Conservation (phyloP, 2,113 vertebrate species). For the Rostratula benghalensis region DNA sequence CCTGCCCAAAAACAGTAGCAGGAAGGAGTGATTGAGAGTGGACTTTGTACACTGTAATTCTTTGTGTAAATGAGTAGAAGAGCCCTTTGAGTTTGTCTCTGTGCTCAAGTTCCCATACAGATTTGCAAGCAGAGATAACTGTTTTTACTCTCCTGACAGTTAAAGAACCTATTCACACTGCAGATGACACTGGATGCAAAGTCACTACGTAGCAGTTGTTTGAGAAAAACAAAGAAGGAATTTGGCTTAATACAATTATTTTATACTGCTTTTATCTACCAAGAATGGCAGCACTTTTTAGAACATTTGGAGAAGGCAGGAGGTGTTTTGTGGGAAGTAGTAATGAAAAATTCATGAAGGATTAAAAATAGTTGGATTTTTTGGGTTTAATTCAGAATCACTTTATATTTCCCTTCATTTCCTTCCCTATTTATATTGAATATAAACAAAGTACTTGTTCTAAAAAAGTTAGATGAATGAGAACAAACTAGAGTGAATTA, state of each 20-base stretch:
- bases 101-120: neutral
- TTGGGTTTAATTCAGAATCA: conserved; percentile 64
- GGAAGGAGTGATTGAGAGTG: neutral
- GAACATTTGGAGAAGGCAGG: conserved; percentile 75
- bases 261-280: conserved; percentile 43
- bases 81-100: neutral
- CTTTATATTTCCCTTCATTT: conserved; percentile 64
- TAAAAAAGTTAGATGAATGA: conserved; percentile 58
- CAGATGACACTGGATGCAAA: conserved; percentile 26
- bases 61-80: neutral
- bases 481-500: conserved; percentile 13
- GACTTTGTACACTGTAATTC: neutral
- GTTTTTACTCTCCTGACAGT: neutral
- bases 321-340: conserved; percentile 73
- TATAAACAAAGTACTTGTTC: conserved; percentile 62
- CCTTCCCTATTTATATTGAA: conserved; percentile 61
- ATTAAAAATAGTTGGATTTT: conserved; percentile 71
- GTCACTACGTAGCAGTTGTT: neutral
- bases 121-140: neutral
- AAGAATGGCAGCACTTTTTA: conserved; percentile 52
- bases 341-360: conserved; percentile 73
- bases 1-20: neutral
- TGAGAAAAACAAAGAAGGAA: conserved; percentile 37
- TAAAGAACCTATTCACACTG: neutral
- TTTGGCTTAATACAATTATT: conserved; percentile 62